Base-by-base conservation (phyloP, 53 echinoderm and acorn worm genomes). In the Holothuria leucospilota region DNA sequence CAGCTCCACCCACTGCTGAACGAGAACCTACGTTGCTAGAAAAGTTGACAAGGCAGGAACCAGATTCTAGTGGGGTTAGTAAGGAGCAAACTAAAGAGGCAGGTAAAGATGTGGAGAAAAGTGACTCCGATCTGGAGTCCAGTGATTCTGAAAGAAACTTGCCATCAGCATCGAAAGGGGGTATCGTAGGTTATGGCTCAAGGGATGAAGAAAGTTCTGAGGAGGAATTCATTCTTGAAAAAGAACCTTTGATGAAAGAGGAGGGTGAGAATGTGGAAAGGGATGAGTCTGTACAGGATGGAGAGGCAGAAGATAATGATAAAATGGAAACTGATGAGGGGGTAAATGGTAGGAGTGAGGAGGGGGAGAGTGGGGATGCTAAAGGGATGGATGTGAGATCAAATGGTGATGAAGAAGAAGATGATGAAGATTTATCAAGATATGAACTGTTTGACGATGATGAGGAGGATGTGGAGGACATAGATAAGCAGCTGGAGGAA, bases 261-360 rank as follows among this genome's bases (percentile, higher is more conserved):
- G 81, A 62, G 13, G 92, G 84, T 15, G 79, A 92, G 18, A 81
- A 79, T 20, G 90, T 84, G 56, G 90, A 88, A 3, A 78, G 84
- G 23, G 68, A 65, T 5, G 65, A 28, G 10, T 13, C 63, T 10
- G 49, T 61, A 42, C 59, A 61, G 84, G 72, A 61, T 51, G 4
- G 16, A 16, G 56, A 56, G 69, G 68, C 77, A 69, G 71, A 81
- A 70, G 20, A 63, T 79, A 4, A 82, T 56, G 56, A 56, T 56
- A 56, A 18, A 56, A 56, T 56, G 56, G 56, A 56, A 1, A 56
- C 15, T 16, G 39, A 75, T 14, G 75, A 75, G 51, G 77, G 16
- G n/a, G 51, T 9, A 20, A 15, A 53, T 8, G 13, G 7, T n/a
- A 20, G 30, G 23, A 6, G 13, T 13, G 23, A 25, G 28, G 34